phyloP scores from a whole-genome alignment of 30 jellyfish, hydroid and myxozoan species.

The Mastigias papua region DNA sequence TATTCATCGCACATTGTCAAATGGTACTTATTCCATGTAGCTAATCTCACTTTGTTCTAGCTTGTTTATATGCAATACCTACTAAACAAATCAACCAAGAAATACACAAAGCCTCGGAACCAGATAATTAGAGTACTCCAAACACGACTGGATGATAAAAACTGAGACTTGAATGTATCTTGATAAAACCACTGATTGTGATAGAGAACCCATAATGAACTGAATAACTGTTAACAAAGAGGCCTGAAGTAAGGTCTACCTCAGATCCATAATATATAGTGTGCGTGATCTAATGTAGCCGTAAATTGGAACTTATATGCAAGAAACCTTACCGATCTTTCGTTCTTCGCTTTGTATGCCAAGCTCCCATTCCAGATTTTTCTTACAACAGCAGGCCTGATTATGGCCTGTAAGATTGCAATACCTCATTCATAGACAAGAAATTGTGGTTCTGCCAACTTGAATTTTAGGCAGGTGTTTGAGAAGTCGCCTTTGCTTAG shows the following conservation, averaged over 20 bases:
- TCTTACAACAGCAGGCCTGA: slow-evolving; percentile 59
- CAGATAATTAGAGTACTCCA: background rate
- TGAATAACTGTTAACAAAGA: background rate
- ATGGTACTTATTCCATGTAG: background rate
- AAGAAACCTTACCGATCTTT: slow-evolving; percentile 71
- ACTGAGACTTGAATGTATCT: background rate
- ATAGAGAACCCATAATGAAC: background rate
- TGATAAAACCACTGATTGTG: background rate
- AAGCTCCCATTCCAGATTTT: slow-evolving; percentile 83
- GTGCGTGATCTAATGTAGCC: background rate
- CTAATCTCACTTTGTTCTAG: slow-evolving; percentile 1
- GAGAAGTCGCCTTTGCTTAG: slow-evolving; percentile 33
- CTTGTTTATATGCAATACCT: slow-evolving; percentile 5
- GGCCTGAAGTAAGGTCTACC: background rate
- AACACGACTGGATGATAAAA: background rate
- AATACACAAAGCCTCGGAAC: background rate
- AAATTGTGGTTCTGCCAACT: slow-evolving; percentile 59
- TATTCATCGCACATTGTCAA: background rate
- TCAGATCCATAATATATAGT: no score
- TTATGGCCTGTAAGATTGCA: slow-evolving; percentile 57
- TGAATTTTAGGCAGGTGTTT: slow-evolving; percentile 71
- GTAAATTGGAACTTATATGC: background rate
- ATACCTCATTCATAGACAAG: slow-evolving; percentile 64
- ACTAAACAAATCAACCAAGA: slow-evolving; percentile 7
- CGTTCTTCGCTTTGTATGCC: slow-evolving; percentile 82